These are phyloP conservation scores for Canis aureus DNA, from an alignment of 2,113 vertebrate genomes.

Conservation along the genomic window DNA sequence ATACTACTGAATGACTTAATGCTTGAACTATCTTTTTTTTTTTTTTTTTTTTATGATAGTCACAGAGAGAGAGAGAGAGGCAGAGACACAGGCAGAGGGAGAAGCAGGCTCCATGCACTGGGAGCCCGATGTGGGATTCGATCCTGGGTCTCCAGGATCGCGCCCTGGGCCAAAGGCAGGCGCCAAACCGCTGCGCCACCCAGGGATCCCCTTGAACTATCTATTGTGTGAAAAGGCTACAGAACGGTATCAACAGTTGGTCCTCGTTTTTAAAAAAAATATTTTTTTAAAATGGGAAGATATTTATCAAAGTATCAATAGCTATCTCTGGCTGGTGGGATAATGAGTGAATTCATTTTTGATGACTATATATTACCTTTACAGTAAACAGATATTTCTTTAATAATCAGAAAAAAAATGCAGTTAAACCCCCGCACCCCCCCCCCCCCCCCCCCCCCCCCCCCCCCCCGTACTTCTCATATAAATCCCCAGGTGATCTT, in stretches of 20 bases:
- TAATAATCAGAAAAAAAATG: background rate
- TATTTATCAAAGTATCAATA: conserved; percentile 19
- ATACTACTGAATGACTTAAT: background rate
- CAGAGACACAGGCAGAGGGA: too few relatives aligned
- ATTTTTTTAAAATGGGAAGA: background rate
- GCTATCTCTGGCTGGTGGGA: background rate
- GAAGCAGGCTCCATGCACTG: too few relatives aligned
- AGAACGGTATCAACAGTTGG: background rate
- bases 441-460: too few relatives aligned
- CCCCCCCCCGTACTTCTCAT: too few relatives aligned
- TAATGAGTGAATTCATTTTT: background rate
- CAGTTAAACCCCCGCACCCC: too few relatives aligned
- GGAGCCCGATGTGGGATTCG: too few relatives aligned
- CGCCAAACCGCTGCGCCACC: too few relatives aligned
- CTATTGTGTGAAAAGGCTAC: background rate
- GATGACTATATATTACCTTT: background rate
- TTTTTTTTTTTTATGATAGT: too few relatives aligned
- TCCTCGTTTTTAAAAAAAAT: background rate
- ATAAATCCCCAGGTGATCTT: too few relatives aligned
- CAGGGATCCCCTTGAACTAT: background rate
- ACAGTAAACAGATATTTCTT: background rate
- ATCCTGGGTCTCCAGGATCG: too few relatives aligned
- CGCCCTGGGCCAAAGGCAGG: too few relatives aligned
- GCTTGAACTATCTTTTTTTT: background rate
- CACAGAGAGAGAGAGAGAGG: too few relatives aligned